These are phyloP conservation scores for Phytoseiulus persimilis DNA, from an alignment of 2,888 invertebrate genomes.

Conservation along the genomic window DNA sequence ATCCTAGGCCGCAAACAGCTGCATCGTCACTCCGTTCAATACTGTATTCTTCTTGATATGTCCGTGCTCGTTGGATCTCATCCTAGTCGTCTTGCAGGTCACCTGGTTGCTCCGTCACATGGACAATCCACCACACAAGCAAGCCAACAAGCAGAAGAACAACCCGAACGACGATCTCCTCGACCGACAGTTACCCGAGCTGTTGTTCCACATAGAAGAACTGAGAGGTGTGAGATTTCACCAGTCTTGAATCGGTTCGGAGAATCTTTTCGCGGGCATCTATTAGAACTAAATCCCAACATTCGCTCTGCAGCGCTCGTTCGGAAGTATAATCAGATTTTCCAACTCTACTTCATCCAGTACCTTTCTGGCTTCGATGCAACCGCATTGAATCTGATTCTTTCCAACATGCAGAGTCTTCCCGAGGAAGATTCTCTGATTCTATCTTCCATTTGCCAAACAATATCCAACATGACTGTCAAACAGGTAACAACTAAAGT, in stretches of 20 bases:
- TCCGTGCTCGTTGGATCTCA: too few relatives aligned
- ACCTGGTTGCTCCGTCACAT: conserved; percentile 86
- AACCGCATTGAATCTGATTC: conserved; percentile 70
- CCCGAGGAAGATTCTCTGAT: conserved; percentile 93
- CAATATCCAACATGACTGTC: conserved; percentile 71
- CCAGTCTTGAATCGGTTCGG: not conserved
- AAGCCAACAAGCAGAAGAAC: conserved; percentile 68
- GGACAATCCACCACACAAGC: conserved; percentile 78
- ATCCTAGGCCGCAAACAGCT: too few relatives aligned
- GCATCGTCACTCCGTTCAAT: not conserved
- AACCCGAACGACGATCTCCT: conserved; percentile 75
- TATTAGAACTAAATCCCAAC: conserved; percentile 26
- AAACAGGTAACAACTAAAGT: conserved; percentile 64
- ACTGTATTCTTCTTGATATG: not conserved
- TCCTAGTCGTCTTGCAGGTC: not conserved
- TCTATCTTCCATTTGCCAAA: conserved; percentile 80
- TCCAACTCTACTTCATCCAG: conserved; percentile 94
- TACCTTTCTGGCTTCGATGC: conserved; percentile 94
- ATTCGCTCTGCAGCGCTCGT: conserved; percentile 59
- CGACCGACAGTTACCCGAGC: conserved; percentile 87
- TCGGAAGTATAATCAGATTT: conserved; percentile 88
- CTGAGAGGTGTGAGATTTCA: conserved; percentile 59
- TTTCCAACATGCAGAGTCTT: conserved; percentile 46
- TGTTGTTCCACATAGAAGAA: conserved; percentile 97
- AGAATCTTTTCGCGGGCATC: too few relatives aligned